phyloP scores from a whole-genome alignment of 2,888 invertebrate species.

The Trissoscelio sp. region DNA sequence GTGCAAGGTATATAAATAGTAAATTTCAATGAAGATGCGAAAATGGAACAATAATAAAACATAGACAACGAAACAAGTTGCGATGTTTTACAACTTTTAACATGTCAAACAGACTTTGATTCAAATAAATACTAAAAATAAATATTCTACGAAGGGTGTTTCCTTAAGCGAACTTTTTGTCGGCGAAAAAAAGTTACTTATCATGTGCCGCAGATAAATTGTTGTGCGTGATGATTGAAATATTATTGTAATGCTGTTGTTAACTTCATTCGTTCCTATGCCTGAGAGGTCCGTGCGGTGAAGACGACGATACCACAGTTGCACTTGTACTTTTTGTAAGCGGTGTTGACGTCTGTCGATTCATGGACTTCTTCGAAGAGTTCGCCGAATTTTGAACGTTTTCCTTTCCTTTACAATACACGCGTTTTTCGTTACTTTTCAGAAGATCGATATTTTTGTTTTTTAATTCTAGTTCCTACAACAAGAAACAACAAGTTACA shows the following conservation, averaged over 20 bases:
- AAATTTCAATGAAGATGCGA: conserved; percentile 7
- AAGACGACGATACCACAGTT: conserved; percentile 78
- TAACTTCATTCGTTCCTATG: conserved; percentile 82
- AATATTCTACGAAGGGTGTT: conserved; percentile 23
- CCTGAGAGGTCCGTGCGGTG: conserved; percentile 83
- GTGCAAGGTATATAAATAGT: conserved; percentile 1
- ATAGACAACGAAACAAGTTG: conserved; percentile 43
- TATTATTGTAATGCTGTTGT: too few relatives aligned
- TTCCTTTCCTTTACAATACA: conserved; percentile 83
- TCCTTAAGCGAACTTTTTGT: conserved; percentile 1
- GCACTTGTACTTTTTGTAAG: conserved; percentile 76
- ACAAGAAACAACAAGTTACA: conserved; percentile 63
- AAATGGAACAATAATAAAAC: conserved; percentile 46
- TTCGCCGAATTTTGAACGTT: conserved; percentile 77
- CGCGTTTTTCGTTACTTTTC: conserved; percentile 81
- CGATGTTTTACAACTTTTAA: conserved; percentile 18
- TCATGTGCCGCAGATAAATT: too few relatives aligned
- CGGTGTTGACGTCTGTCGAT: conserved; percentile 69
- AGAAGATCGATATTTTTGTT: conserved; percentile 76
- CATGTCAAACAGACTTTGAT: conserved; percentile 14
- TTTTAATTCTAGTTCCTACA: conserved; percentile 76
- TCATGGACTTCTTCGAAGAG: conserved; percentile 56
- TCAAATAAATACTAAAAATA: conserved; percentile 53
- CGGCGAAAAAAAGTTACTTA: too few relatives aligned
- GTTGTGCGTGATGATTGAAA: too few relatives aligned